Evolutionary conservation across 2,113 vertebrate species (phyloP).

Genomic region (Sander lucioperca): DNA sequence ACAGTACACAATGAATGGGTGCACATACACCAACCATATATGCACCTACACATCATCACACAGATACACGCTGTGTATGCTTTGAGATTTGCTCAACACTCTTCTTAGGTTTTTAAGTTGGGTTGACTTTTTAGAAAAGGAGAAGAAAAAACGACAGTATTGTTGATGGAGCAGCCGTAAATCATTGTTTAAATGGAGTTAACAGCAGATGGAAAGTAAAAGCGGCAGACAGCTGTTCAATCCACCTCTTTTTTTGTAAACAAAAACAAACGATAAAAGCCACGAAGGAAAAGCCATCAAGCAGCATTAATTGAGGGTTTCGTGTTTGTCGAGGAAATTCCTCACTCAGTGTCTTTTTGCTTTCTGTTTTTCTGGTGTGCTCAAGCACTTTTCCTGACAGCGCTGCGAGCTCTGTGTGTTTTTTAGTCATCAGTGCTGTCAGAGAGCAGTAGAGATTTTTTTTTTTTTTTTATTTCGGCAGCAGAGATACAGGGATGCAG

Average conservation of each 20-base stretch:
- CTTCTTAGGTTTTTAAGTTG: too few species aligned
- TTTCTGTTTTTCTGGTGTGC: not conserved
- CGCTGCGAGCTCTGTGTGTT: not conserved
- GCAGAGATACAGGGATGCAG: not conserved
- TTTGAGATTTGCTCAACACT: not conserved
- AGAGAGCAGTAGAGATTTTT: not conserved
- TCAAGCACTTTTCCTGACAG: slow-evolving; percentile 22
- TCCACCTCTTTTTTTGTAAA: slow-evolving; percentile 8
- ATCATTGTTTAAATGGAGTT: slow-evolving; percentile 1
- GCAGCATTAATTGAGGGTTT: slow-evolving; percentile 9
- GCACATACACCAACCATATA: too few species aligned
- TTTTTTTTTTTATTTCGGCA: not conserved
- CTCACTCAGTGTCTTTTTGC: not conserved
- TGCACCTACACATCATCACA: not conserved
- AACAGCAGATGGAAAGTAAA: not conserved
- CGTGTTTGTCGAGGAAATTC: not conserved
- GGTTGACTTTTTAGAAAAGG: not conserved
- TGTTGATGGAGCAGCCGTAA: not conserved
- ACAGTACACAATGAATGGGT: not conserved
- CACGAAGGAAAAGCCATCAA: slow-evolving; percentile 1
- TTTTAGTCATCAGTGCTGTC: slow-evolving; percentile 17
- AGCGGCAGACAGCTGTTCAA: not conserved
- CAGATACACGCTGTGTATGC: not conserved
- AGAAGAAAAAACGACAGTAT: too few species aligned
- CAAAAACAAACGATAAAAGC: slow-evolving; percentile 19